Evolutionary conservation across 2,113 vertebrate species (phyloP).

Genomic region (Podiceps cristatus): DNA sequence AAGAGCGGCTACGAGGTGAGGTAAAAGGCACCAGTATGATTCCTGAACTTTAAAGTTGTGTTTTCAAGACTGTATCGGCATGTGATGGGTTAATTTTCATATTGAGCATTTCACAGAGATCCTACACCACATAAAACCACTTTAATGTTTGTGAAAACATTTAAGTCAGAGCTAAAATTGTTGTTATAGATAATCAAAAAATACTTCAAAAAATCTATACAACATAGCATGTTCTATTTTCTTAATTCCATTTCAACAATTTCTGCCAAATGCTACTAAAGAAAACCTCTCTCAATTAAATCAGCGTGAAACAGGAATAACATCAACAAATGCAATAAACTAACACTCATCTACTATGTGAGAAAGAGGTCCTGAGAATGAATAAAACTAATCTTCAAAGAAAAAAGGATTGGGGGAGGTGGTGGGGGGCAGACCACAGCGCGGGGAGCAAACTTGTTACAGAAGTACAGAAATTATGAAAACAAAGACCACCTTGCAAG

Average conservation of each 20-base stretch:
- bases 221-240: not conserved
- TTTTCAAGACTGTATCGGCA: not conserved
- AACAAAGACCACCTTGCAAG: not conserved
- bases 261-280: slow-evolving; percentile 13
- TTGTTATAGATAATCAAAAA: slow-evolving; percentile 13
- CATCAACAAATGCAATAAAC: slow-evolving; percentile 29
- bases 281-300: slow-evolving; percentile 51
- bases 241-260: slow-evolving; percentile 21
- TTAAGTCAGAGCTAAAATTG: slow-evolving; percentile 34
- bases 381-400: slow-evolving; percentile 17
- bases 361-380: not conserved
- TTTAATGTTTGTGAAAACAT: slow-evolving; percentile 28
- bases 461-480: not conserved
- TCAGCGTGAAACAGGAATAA: slow-evolving; percentile 8
- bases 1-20: not conserved
- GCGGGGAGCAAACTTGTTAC: not conserved
- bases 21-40: not conserved
- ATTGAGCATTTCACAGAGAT: not conserved
- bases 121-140: not conserved
- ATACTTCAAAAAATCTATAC: slow-evolving; percentile 10
- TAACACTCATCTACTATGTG: not conserved
- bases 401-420: not conserved
- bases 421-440: too few relatives aligned
- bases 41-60: not conserved
- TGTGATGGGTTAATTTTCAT: not conserved